Evolutionary conservation across 2,888 invertebrate genomes (phyloP).

Genomic region (Pomacea canaliculata): DNA sequence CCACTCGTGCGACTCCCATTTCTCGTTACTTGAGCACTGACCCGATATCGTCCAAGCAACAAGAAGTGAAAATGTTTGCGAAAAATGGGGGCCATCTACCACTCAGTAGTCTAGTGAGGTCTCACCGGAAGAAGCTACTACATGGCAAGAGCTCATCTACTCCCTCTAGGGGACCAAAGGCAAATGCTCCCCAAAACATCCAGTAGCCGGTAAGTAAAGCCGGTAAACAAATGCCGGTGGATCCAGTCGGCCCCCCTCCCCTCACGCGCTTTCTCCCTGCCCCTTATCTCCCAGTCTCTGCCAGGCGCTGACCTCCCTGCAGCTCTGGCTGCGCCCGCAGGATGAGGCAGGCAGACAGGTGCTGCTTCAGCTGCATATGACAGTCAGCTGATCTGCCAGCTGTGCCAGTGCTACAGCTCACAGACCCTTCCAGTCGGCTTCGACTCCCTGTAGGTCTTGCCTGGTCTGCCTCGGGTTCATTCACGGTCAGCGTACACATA

Average conservation of each 20-base stretch:
- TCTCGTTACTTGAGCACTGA: too few relatives aligned
- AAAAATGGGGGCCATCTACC: too few relatives aligned
- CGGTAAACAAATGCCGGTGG: constrained; percentile 20
- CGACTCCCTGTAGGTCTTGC: too few relatives aligned
- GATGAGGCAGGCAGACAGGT: background rate
- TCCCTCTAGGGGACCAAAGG: background rate
- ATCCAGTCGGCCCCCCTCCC: background rate
- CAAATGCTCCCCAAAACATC: background rate
- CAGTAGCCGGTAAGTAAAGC: constrained; percentile 12
- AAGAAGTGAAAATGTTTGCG: too few relatives aligned
- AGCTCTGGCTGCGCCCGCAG: constrained; percentile 2
- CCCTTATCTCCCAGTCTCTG: constrained; percentile 16
- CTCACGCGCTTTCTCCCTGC: constrained; percentile 16
- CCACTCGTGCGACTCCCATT: too few relatives aligned
- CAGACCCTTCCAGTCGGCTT: too few relatives aligned
- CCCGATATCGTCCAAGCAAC: too few relatives aligned
- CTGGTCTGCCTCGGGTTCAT: too few relatives aligned
- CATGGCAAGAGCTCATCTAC: too few relatives aligned
- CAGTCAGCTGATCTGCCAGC: constrained; percentile 28
- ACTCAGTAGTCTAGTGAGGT: too few relatives aligned
- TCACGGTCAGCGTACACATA: too few relatives aligned
- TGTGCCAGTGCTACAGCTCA: constrained; percentile 8
- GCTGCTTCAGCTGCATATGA: constrained; percentile 18
- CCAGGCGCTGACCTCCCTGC: constrained; percentile 18
- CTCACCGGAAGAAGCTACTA: too few relatives aligned